These are phyloP conservation scores for Hycleus cichorii DNA, from an alignment of 1,140 invertebrate species.

Conservation along the genomic window DNA sequence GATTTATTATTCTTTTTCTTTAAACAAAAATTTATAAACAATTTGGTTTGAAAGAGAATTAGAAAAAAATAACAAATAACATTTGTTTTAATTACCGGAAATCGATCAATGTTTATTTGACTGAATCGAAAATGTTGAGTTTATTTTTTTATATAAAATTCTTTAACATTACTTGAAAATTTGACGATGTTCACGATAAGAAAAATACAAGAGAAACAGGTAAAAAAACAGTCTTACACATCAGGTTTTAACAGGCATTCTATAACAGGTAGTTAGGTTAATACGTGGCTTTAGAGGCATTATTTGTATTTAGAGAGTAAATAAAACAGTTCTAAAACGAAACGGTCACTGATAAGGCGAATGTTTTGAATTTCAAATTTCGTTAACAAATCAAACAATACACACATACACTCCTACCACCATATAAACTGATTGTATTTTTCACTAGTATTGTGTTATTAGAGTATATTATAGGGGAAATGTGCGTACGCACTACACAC, in stretches of 20 bases:
- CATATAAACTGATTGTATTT: constrained; percentile 12
- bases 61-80: too few species aligned
- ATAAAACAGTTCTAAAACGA: background rate
- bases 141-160: too few species aligned
- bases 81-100: too few species aligned
- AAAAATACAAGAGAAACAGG: constrained; percentile 6
- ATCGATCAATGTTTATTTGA: too few species aligned
- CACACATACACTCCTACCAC: constrained; percentile 18
- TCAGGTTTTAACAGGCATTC: constrained; percentile 16
- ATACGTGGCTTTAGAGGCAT: constrained; percentile 21
- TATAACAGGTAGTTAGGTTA: constrained; percentile 18
- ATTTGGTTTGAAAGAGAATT: too few species aligned
- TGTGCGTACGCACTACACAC: constrained; percentile 18
- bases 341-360: constrained; percentile 9
- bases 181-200: background rate
- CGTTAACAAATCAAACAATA: constrained; percentile 2
- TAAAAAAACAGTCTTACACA: constrained; percentile 16
- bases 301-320: constrained; percentile 4
- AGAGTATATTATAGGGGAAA: constrained; percentile 5
- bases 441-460: constrained; percentile 15
- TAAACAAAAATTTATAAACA: too few species aligned
- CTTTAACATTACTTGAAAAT: too few species aligned
- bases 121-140: too few species aligned
- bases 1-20: too few species aligned
- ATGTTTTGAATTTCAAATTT: constrained; percentile 2